Conservation (phyloP, 2,113 vertebrate species). For the Motacilla tschutschensis region DNA sequence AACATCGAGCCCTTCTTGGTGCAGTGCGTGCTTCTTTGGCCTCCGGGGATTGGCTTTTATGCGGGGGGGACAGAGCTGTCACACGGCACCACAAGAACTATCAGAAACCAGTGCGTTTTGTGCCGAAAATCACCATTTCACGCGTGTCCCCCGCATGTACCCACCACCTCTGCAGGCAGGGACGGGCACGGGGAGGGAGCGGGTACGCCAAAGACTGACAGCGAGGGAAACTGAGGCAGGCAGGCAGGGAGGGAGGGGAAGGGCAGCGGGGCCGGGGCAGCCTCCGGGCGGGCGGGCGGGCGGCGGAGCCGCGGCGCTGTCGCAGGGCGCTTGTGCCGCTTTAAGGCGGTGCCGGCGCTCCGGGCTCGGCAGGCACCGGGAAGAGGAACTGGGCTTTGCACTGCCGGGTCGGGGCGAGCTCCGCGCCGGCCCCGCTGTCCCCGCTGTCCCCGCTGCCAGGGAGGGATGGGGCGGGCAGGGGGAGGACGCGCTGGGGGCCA, state of each 20-base stretch:
- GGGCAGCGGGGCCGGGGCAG: not conserved
- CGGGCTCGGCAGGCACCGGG: constrained; percentile 14
- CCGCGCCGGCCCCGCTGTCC: not conserved
- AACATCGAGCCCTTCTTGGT: not conserved
- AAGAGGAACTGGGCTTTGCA: constrained; percentile 55
- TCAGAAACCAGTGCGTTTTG: fast-evolving
- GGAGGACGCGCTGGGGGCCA: not conserved
- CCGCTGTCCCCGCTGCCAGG: not conserved
- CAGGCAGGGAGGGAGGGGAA: not conserved
- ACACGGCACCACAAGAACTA: fast-evolving
- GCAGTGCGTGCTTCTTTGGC: not conserved
- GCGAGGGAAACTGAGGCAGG: not conserved
- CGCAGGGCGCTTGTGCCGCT: constrained; percentile 10
- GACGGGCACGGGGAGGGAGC: fast-evolving
- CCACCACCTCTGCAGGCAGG: not conserved
- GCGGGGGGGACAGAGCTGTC: not conserved
- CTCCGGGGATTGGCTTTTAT: fast-evolving
- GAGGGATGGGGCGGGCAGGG: not conserved
- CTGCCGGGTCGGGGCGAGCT: constrained; percentile 46
- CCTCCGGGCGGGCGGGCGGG: not conserved
- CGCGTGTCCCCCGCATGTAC: fast-evolving
- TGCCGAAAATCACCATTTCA: not conserved
- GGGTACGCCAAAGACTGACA: fast-evolving
- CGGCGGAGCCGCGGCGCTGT: not conserved
- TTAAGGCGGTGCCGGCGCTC: constrained; percentile 46